Conservation (phyloP, 2,113 vertebrate genomes). For the Hemiscyllium ocellatum region DNA sequence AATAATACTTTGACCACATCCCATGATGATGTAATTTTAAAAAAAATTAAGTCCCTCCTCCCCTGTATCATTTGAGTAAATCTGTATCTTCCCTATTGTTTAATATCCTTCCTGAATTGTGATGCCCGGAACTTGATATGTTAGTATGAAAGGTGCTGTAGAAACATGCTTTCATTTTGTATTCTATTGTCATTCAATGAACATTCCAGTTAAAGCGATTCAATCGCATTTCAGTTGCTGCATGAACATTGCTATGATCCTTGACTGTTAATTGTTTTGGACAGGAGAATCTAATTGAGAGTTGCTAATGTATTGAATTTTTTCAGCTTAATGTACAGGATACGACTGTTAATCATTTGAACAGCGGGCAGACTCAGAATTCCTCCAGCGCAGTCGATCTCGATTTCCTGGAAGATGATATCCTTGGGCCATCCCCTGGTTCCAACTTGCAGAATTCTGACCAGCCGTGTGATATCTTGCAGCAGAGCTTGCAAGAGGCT, state of each 20-base stretch:
- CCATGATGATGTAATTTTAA: too few relatives aligned
- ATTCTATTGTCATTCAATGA: slow-evolving; percentile 38
- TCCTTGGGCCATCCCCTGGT: slow-evolving; percentile 68
- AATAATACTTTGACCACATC: too few relatives aligned
- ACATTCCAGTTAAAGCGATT: neutral
- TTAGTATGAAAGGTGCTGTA: neutral
- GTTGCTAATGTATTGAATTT: neutral
- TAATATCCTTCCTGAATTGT: neutral
- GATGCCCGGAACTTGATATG: neutral
- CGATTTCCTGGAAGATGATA: slow-evolving; percentile 91
- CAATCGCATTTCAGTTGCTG: slow-evolving; percentile 35
- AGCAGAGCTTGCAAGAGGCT: slow-evolving; percentile 92
- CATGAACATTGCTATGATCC: neutral
- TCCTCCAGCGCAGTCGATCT: slow-evolving; percentile 79
- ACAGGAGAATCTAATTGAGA: neutral
- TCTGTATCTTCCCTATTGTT: neutral
- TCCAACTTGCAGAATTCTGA: slow-evolving; percentile 58
- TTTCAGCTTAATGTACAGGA: slow-evolving; percentile 78
- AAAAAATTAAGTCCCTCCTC: too few relatives aligned
- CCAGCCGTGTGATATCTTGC: slow-evolving; percentile 89
- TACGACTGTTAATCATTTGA: slow-evolving; percentile 73
- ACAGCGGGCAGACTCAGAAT: slow-evolving; percentile 57
- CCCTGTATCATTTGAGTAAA: neutral
- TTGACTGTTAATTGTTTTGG: neutral
- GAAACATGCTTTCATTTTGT: neutral